These are phyloP conservation scores for Spisula solida DNA, from an alignment of 2,888 invertebrate species.

Conservation along the genomic window DNA sequence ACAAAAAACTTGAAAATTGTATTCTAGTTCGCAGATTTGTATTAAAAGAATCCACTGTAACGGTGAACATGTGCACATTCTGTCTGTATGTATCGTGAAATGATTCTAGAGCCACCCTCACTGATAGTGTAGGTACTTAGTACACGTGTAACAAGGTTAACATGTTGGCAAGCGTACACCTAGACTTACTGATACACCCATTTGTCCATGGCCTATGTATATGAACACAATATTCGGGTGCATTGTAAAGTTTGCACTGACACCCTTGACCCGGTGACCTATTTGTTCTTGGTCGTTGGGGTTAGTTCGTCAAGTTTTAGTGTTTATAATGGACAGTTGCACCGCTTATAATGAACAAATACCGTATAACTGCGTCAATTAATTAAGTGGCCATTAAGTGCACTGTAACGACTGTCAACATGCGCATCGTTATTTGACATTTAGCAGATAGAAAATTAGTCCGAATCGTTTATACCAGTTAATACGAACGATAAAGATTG, in stretches of 20 bases:
- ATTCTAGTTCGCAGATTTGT: too few relatives aligned
- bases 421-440: constrained; percentile 24
- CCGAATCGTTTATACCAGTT: constrained; percentile 4
- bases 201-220: not conserved
- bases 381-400: constrained; percentile 31
- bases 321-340: constrained; percentile 23
- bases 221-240: not conserved
- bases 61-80: too few relatives aligned
- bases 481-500: not conserved
- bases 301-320: constrained; percentile 4
- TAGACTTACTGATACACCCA: too few relatives aligned
- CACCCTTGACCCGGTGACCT: constrained; percentile 43
- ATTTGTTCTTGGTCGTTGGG: constrained; percentile 33
- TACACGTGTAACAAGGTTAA: too few relatives aligned
- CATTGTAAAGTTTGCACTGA: not conserved
- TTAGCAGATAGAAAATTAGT: not conserved
- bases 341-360: constrained; percentile 21
- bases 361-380: constrained; percentile 28
- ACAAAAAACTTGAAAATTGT: too few relatives aligned
- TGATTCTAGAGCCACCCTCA: too few relatives aligned
- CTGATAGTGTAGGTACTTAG: too few relatives aligned
- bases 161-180: too few relatives aligned
- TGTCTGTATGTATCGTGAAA: too few relatives aligned
- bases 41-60: too few relatives aligned
- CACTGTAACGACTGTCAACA: constrained; percentile 35